Evolutionary conservation across 2,113 vertebrate genomes (phyloP).

Genomic region (Carassius carassius): DNA sequence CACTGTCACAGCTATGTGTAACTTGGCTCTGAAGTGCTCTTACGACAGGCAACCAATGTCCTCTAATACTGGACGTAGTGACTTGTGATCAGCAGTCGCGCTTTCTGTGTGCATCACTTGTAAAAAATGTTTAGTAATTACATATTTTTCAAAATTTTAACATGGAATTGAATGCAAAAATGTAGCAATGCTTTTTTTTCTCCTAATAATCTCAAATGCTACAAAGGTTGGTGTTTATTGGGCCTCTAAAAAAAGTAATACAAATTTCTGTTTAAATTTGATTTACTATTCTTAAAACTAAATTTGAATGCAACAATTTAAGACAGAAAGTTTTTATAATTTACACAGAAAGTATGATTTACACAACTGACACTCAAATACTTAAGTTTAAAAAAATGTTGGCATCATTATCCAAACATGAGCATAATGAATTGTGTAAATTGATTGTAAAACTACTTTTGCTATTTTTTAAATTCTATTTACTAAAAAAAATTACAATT

Average conservation of each 20-base stretch:
- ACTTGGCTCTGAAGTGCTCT: neutral
- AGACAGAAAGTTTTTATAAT: neutral
- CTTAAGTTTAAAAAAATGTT: neutral
- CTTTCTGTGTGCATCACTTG: neutral
- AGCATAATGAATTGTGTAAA: neutral
- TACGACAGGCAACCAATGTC: conserved; percentile 8
- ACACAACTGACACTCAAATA: neutral
- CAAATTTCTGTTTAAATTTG: neutral
- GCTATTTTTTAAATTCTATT: too few relatives aligned
- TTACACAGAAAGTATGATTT: neutral
- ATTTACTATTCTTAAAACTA: neutral
- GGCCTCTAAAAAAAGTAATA: too few relatives aligned
- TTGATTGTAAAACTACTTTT: too few relatives aligned
- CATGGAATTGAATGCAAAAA: neutral
- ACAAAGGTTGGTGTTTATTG: too few relatives aligned
- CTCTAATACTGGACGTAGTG: conserved; percentile 5
- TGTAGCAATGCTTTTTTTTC: too few relatives aligned
- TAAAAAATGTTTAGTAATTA: neutral
- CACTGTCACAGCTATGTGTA: conserved; percentile 63
- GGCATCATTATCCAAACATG: neutral
- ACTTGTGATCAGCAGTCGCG: neutral
- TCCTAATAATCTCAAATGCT: neutral
- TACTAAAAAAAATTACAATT: too few relatives aligned
- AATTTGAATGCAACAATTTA: neutral
- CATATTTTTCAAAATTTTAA: neutral